Evolutionary conservation across 2,113 vertebrate species (phyloP).

Genomic region (Zosterops japonicus): DNA sequence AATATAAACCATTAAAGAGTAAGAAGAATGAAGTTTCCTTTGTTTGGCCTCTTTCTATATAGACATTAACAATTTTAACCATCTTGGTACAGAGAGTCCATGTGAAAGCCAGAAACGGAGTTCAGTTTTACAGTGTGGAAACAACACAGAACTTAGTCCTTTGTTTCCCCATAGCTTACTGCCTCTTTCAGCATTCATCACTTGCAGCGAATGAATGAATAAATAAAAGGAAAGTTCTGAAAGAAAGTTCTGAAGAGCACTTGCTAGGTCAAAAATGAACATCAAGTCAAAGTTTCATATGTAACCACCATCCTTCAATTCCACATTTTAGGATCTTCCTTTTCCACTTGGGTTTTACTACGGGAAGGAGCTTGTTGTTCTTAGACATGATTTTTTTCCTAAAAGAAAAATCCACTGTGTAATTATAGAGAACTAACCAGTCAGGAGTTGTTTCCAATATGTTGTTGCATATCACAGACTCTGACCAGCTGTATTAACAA

Average conservation of each 20-base stretch:
- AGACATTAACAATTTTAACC: neutral
- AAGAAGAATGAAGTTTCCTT: neutral
- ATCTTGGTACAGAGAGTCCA: neutral
- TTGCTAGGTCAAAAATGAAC: neutral
- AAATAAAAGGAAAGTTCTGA: neutral
- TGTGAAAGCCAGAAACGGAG: neutral
- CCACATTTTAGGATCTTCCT: neutral
- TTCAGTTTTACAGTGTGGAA: neutral
- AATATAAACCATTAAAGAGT: neutral
- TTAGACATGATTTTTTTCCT: neutral
- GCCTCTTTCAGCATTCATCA: neutral
- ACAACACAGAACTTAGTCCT: neutral
- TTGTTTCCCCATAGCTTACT: neutral
- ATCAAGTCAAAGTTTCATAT: neutral
- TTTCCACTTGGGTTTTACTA: neutral
- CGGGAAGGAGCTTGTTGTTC: neutral
- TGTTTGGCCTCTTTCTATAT: neutral
- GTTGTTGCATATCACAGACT: neutral
- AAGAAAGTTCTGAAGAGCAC: neutral
- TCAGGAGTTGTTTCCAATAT: neutral
- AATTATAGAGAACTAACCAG: neutral
- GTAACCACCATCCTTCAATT: neutral
- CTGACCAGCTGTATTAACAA: neutral
- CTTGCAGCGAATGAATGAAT: neutral
- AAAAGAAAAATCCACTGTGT: neutral